Conservation (phyloP, 2,888 invertebrate species). For the Chesias legatella region DNA sequence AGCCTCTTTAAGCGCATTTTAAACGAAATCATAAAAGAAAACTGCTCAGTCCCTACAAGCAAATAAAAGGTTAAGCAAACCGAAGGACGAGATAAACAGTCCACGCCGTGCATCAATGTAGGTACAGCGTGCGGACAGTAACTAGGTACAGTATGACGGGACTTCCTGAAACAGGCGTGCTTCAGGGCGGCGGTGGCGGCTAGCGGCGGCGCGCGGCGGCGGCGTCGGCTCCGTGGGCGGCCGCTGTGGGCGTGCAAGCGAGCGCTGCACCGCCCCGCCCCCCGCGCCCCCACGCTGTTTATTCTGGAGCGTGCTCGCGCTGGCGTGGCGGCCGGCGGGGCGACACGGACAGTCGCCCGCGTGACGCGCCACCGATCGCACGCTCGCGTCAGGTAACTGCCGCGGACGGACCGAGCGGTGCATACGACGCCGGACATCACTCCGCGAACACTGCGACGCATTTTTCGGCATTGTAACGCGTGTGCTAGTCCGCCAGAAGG, state of each 20-base stretch:
- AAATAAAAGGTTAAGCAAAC: no score
- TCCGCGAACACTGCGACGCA: conserved; percentile 43
- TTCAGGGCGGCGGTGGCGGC: conserved; percentile 25
- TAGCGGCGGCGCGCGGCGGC: conserved; percentile 37
- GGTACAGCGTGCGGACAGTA: neutral
- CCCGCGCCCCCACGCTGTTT: conserved; percentile 68
- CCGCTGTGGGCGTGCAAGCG: conserved; percentile 75
- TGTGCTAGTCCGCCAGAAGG: conserved; percentile 43
- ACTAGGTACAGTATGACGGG: conserved; percentile 4
- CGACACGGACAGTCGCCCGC: conserved; percentile 71
- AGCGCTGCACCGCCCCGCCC: conserved; percentile 62
- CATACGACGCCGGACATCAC: conserved; percentile 67
- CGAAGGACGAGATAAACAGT: neutral
- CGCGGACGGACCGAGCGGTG: conserved; percentile 65
- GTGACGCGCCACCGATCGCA: conserved; percentile 67
- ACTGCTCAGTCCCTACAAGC: no score
- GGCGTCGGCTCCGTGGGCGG: conserved; percentile 55
- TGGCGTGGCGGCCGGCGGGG: no score
- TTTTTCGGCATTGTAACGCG: conserved; percentile 34
- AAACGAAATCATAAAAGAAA: no score
- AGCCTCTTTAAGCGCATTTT: no score
- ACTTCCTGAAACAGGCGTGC: conserved; percentile 13
- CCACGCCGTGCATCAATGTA: neutral
- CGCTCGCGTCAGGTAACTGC: conserved; percentile 64
- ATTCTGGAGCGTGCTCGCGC: conserved; percentile 72